Base-by-base conservation (phyloP, 53 echinoderm and acorn worm genomes). In the Luidia sarsii region DNA sequence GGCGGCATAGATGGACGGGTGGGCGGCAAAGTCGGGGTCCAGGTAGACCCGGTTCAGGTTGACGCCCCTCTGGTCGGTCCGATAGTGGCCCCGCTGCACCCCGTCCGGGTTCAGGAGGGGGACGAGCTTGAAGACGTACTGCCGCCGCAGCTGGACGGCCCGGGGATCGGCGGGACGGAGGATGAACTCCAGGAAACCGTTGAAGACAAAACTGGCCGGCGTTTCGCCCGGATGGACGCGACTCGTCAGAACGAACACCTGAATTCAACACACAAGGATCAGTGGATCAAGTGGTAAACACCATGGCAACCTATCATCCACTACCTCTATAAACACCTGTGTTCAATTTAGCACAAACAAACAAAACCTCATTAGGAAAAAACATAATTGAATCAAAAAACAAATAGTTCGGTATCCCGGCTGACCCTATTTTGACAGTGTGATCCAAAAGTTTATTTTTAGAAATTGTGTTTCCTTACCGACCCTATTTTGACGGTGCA, bases 61-160 rank as follows among this genome's bases (percentile, higher is more conserved):
- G 15, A 96, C 93, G 2, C 96, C 96, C 24, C 88, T 80, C 60
- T 93, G 96, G 85, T 96, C 96, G 0, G 96, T 90, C 50, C 96
- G 68, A 75, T 96, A 96, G 81, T 96, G 89, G 0, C 96, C 96
- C 9, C 96, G 68, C 71, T 90, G 90, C 3, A 96, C 96, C 5
- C 96, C 96, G 54, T 96, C 96, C n/a, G 96, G 96, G 67, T 96
- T 96, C 15, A 96, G 83, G 20, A 96, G 68, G 5, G 96, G 96
- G 62, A 96, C 82, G 15, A 96, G 79, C 55, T 93, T 96, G 67
- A 96, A 96, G 51, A 96, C 88, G 35, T 75, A 96, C 65, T 93
- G 96, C 64, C 60, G 90, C 2, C 96, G 80, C 18, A 96, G 91
- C 77, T 96, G 96, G 64, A 85, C 57, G n/a, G 96, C 93, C 28